Evolutionary conservation across 53 echinoderm and acorn worm species (phyloP).

Genomic region (Glandiceps talaboti): DNA sequence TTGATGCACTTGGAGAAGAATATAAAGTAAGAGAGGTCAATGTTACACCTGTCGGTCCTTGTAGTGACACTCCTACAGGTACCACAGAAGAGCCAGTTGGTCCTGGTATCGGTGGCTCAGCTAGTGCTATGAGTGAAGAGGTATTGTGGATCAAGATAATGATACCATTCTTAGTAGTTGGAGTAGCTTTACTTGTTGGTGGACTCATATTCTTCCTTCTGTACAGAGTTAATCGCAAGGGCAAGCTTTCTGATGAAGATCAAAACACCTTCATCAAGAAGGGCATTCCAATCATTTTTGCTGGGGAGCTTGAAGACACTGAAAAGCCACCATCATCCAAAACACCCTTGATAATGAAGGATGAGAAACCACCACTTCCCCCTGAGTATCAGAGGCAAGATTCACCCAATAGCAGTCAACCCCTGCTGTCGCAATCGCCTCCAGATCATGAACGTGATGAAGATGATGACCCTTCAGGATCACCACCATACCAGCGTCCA

Average conservation of each 20-base stretch:
- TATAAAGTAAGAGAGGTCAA: conserved; percentile 77
- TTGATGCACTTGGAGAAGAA: conserved; percentile 67
- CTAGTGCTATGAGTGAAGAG: conserved; percentile 11
- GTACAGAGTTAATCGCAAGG: conserved; percentile 85
- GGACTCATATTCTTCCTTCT: conserved; percentile 65
- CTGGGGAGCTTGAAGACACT: conserved; percentile 77
- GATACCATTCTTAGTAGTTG: conserved; percentile 70
- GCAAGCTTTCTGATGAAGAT: conserved; percentile 96
- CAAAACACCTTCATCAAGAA: conserved; percentile 97
- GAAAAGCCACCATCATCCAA: conserved; percentile 85
- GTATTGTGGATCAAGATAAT: conserved; percentile 77
- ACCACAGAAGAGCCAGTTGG: neutral
- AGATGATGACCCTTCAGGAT: conserved; percentile 67
- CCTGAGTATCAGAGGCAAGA: conserved; percentile 79
- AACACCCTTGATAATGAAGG: conserved; percentile 81
- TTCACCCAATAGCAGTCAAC: conserved; percentile 46
- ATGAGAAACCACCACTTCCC: conserved; percentile 91
- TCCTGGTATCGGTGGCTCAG: neutral
- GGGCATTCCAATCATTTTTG: conserved; percentile 96
- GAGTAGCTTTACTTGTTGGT: conserved; percentile 60
- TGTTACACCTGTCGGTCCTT: conserved; percentile 51
- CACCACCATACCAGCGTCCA: conserved; percentile 70
- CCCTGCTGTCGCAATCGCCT: conserved; percentile 44
- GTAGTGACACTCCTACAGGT: conserved; percentile 35
- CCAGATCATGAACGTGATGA: conserved; percentile 59